Percentiles rank a stretch among this genome's conserved stretches.
Conservation (phyloP, 2,888 invertebrate genomes). For the Asteroscopus sphinx region DNA sequence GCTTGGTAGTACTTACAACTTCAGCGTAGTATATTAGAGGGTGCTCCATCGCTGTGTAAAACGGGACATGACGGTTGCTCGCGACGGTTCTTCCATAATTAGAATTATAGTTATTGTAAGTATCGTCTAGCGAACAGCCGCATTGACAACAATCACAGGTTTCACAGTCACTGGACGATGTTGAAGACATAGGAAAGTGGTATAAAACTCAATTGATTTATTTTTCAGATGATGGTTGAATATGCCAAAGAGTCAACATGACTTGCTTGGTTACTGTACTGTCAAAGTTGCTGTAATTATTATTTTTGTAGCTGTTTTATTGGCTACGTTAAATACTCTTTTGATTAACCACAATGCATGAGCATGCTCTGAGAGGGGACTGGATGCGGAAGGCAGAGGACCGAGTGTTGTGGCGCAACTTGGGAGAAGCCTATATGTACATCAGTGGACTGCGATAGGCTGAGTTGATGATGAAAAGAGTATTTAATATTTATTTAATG, state of each 20-base stretch:
- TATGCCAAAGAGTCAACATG: constrained; percentile 25
- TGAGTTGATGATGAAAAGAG: too few species aligned
- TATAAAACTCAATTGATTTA: constrained; percentile 21
- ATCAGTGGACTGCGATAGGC: too few species aligned
- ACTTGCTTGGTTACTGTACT: constrained; percentile 12
- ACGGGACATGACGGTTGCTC: constrained; percentile 46
- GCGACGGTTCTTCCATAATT: constrained; percentile 22
- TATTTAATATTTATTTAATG: too few species aligned
- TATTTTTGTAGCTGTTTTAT: not conserved
- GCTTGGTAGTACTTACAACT: constrained; percentile 74
- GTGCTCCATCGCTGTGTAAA: constrained; percentile 65
- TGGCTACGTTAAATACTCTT: too few species aligned
- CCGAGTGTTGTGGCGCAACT: too few species aligned
- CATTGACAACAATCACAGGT: constrained; percentile 55
- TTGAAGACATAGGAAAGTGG: constrained; percentile 64
- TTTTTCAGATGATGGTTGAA: constrained; percentile 19
- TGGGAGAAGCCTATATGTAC: too few species aligned
- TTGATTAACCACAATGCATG: too few species aligned
- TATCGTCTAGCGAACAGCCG: constrained; percentile 34
- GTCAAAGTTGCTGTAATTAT: constrained; percentile 20
- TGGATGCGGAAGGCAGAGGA: too few species aligned
- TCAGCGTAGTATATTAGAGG: constrained; percentile 78
- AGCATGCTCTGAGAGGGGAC: too few species aligned
- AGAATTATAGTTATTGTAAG: constrained; percentile 6
- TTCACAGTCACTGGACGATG: constrained; percentile 68